phyloP scores from a whole-genome alignment of 2,888 invertebrate genomes.

The Tipula unca region DNA sequence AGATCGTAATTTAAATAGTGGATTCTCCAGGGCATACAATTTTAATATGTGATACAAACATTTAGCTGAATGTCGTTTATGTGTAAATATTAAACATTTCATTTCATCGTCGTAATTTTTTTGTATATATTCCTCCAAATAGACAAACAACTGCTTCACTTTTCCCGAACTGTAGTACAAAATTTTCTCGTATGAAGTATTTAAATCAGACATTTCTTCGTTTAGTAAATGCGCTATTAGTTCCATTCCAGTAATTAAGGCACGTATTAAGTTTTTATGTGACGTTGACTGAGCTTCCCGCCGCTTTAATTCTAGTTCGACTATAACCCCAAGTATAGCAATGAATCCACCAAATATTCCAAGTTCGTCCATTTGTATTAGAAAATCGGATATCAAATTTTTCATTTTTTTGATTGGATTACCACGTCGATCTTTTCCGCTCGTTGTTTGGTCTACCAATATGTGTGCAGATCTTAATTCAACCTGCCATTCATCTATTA shows the following conservation, averaged over 20 bases:
- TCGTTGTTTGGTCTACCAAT: slow-evolving; percentile 23
- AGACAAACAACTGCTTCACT: slow-evolving; percentile 50
- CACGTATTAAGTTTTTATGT: slow-evolving; percentile 32
- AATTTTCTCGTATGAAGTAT: slow-evolving; percentile 34
- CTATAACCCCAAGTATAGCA: slow-evolving; percentile 49
- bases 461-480: slow-evolving; percentile 25
- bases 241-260: slow-evolving; percentile 34
- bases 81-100: slow-evolving; percentile 36
- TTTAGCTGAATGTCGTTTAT: slow-evolving; percentile 61
- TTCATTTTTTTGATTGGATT: slow-evolving; percentile 44
- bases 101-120: slow-evolving; percentile 27
- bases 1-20: slow-evolving; percentile 49
- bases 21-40: slow-evolving; percentile 42
- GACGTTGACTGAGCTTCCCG: slow-evolving; percentile 44
- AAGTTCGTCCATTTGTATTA: slow-evolving; percentile 44
- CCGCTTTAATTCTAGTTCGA: slow-evolving; percentile 55
- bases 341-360: slow-evolving; percentile 53
- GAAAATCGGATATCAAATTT: slow-evolving; percentile 45
- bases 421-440: slow-evolving; percentile 30
- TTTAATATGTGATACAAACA: slow-evolving; percentile 60
- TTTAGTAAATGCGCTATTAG: slow-evolving; percentile 47
- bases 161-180: slow-evolving; percentile 46
- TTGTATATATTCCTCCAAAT: slow-evolving; percentile 46
- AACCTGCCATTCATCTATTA: slow-evolving; percentile 28
- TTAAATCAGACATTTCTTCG: slow-evolving; percentile 41